Evolutionary conservation across 1,140 invertebrate genomes (phyloP).

Genomic region (Glossosoma conforme): DNA sequence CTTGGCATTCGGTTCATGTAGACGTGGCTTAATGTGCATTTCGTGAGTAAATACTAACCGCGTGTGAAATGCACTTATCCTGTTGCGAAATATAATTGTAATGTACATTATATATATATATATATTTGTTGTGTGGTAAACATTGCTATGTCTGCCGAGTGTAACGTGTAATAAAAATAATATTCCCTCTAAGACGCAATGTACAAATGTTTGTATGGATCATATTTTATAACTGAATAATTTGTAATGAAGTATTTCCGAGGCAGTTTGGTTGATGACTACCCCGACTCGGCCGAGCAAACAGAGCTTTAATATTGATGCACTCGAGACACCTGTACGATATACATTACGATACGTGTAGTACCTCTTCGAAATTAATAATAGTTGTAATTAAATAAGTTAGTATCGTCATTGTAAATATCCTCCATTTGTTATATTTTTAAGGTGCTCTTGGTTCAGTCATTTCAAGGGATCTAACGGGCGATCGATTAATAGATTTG

Average conservation of each 20-base stretch:
- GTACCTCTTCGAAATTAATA: not conserved
- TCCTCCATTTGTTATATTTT: not conserved
- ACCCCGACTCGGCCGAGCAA: constrained; percentile 6
- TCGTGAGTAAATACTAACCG: no score
- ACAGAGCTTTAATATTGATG: constrained; percentile 18
- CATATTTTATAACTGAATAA: not conserved
- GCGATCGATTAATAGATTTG: no score
- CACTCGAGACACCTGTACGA: constrained; percentile 5
- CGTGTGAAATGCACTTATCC: no score
- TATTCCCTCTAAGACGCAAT: not conserved
- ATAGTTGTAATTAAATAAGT: not conserved
- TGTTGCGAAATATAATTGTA: no score
- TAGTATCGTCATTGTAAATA: not conserved
- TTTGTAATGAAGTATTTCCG: constrained; percentile 6
- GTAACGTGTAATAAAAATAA: not conserved
- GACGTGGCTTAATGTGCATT: no score
- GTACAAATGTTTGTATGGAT: constrained; percentile 8
- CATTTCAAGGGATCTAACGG: no score
- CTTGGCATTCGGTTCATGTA: no score
- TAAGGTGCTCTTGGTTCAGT: no score
- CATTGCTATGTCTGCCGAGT: no score
- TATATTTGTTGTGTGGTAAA: no score
- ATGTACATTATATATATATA: no score
- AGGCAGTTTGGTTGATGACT: not conserved
- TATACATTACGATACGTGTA: no score